Base-by-base conservation (phyloP, 2,113 vertebrate species). In the Corynorhinus townsendii region DNA sequence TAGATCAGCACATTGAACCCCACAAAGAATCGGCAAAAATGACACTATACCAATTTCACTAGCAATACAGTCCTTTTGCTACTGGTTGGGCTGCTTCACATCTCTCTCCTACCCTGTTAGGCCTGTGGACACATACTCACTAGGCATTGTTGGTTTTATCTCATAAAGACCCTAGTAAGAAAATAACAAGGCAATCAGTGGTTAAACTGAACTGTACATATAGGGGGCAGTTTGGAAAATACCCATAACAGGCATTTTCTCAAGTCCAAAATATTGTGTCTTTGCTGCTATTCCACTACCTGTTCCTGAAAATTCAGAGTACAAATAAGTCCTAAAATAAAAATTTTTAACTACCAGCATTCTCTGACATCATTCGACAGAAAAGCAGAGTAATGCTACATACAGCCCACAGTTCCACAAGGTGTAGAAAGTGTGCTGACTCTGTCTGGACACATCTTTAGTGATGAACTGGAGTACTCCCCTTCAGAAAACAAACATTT, bases 101-200 rank as follows among this genome's bases (percentile, higher is more conserved):
- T 26, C 12, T 89, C 76, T 92, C 90, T 90, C 84, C 89, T 83
- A 93, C 86, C 93, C 86, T n/a, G 38, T 81, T 83, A 73, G 0
- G 90, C 62, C 94, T 96, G 86, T 87, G 71, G 86, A 68, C 17
- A 73, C n/a, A 79, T 28, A 43, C 84, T 72, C 3, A 54, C 17
- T 24, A 96, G 91, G 92, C 79, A 56, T 89, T 89, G 95, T 20
- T 97, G 95, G 93, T 75, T 97, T 91, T 83, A 91, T 96, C 92
- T 96, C 96, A 92, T 33, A 52, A 97, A 94, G 66, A 96, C 80
- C 75, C 95, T 83, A 96, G 89, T 94, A 95, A 95, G 93, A 96
- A 97, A 96, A 88, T 40, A 97, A 92, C 79, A 97, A 98, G 96
- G 98, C 97, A 97, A 96, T 96, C 79, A 71, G 97, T 97, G 98